Evolutionary conservation across 2,113 vertebrate species (phyloP), one percentile per base, ranked within the genome.

Genomic region (Corythaeola cristata): DNA sequence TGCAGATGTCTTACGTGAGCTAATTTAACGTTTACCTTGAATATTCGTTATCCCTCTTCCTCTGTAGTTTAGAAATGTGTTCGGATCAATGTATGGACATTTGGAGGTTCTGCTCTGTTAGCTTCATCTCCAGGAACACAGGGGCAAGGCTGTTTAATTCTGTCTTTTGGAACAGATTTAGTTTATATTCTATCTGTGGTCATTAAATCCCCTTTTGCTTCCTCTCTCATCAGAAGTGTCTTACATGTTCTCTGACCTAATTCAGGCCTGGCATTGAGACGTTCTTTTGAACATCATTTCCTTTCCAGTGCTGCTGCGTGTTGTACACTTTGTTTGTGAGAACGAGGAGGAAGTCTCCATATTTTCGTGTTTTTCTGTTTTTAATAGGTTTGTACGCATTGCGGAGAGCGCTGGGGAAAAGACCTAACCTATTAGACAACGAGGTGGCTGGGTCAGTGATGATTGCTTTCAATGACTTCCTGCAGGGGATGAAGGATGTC

Each of bases 381-480:
- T 92, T 63, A 52, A 21, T 96, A 99, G 99, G 99, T 95, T 92
- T 99, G 90, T 97, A 88, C 5, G 99, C 99, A 0, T 96, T 99
- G 80, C 95, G 97, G 63, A 98, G 99, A 97, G 98, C 93, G 3
- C 96, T 99, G 80, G 98, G 84, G 47, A 96, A 97, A 56, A 95
- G 96, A 52, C 93, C 97, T 5, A 89, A 69, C 19, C 96, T 98
- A 3, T 95, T 97, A 28, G 99, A 99, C 95, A 89, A 50, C 3
- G 98, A 98, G 88, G 97, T 99, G 75, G 98, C 93, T 80, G 98
- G 98, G 11, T 96, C 96, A 30, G 98, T 99, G 97, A 98, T 91
- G 60, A 98, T 99, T 95, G 98, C 98, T 41, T 85, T 98, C 90
- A 98, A 96, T 89, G 99, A 99, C 97, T 99, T 99, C 89, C 98